These are phyloP conservation scores for Cebus imitator DNA, from an alignment of 2,113 vertebrate species.

Conservation along the genomic window DNA sequence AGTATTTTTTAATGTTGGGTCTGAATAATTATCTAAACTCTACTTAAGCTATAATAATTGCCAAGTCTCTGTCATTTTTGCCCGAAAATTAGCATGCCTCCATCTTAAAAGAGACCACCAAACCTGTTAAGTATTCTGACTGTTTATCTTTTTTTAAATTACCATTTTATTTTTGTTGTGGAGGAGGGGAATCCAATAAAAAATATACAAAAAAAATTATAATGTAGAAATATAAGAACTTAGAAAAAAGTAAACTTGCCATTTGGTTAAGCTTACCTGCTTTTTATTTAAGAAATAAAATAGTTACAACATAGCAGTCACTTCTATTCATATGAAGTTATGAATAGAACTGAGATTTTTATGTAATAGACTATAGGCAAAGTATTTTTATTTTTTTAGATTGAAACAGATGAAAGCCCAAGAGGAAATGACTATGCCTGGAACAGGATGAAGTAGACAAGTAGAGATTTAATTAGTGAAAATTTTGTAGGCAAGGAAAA, in stretches of 20 bases:
- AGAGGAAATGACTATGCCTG: not conserved
- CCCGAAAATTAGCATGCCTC: constrained; percentile 40
- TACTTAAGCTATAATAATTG: constrained; percentile 4
- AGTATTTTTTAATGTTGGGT: constrained; percentile 23
- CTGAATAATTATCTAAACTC: not conserved
- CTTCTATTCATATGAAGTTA: not conserved
- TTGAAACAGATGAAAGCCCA: not conserved
- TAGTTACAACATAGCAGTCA: not conserved
- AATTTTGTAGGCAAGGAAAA: not conserved
- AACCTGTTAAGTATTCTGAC: not conserved
- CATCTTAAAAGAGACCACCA: not conserved
- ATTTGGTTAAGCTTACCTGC: not conserved
- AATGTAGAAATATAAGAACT: not conserved
- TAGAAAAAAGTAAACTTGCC: not conserved
- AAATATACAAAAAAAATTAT: constrained; percentile 35
- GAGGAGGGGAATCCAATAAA: not conserved
- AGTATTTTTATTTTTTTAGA: not conserved
- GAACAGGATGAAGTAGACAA: not conserved
- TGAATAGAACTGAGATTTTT: constrained; percentile 44
- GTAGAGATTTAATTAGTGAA: not conserved
- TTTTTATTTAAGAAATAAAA: constrained; percentile 34
- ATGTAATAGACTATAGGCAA: not conserved
- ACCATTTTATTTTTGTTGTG: constrained; percentile 42
- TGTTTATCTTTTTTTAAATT: constrained; percentile 4
- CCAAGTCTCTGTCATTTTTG: constrained; percentile 24